Percentiles rank a stretch among this genome's conserved stretches.
These are phyloP conservation scores for Muschampia plurimacula DNA, from an alignment of 2,888 invertebrate species.

Conservation along the genomic window DNA sequence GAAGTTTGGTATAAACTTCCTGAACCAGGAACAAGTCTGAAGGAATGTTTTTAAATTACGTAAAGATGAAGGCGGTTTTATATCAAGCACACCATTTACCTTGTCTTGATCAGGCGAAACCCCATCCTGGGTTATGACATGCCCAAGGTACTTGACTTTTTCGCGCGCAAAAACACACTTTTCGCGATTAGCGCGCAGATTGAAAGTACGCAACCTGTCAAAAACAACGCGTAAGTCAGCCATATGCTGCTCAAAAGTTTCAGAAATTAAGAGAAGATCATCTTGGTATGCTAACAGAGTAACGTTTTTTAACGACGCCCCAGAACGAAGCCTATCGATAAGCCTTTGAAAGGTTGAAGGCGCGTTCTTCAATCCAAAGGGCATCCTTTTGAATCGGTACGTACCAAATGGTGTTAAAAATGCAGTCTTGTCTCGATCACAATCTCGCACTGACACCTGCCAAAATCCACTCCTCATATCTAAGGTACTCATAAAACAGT, in stretches of 20 bases:
- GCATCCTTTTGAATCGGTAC: not conserved
- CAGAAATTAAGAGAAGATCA: conserved; percentile 1
- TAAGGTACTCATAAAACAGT: not conserved
- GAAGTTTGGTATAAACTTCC: conserved; percentile 9
- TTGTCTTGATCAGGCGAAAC: not conserved
- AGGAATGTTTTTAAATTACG: not conserved
- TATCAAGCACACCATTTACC: not conserved
- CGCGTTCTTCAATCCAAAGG: conserved; percentile 1
- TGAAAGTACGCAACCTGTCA: not conserved
- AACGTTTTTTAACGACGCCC: not conserved
- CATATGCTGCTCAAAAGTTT: not conserved
- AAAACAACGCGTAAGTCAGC: not conserved
- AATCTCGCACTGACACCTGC: not conserved
- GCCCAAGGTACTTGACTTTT: conserved; percentile 1
- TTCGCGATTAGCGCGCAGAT: not conserved
- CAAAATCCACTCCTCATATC: not conserved
- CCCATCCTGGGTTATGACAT: conserved; percentile 8
- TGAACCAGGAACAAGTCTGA: conserved; percentile 16
- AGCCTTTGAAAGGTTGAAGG: conserved; percentile 11
- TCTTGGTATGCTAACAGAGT: not conserved
- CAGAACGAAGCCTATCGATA: conserved; percentile 11
- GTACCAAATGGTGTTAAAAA: conserved; percentile 11
- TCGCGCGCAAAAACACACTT: conserved; percentile 14
- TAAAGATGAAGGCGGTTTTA: not conserved
- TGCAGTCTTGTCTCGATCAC: conserved; percentile 1